Evolutionary conservation across 2,113 vertebrate genomes (phyloP), one percentile per base, ranked within the genome.

Genomic region (Canis aureus): DNA sequence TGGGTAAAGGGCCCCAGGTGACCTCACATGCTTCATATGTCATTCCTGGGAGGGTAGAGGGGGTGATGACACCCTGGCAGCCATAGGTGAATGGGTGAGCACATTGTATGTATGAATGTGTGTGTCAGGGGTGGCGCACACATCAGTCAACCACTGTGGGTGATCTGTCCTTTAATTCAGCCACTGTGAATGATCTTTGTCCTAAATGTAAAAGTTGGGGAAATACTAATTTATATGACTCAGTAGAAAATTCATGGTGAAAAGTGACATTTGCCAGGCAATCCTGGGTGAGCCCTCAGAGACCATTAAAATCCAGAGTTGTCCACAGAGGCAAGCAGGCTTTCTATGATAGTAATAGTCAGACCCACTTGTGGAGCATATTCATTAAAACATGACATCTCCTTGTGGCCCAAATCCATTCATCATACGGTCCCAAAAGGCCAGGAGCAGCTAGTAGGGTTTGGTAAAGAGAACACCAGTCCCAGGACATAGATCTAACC

Each of bases 161-260:
- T 76, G 53, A 29, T 17, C 23, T 73, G 29, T 23, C 16, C 29
- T 64, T 71, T 59, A 43, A 43, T 74, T n/a, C 35, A 29, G 35
- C 49, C n/a, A 23, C 3, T 25, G 35, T n/a, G 38, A 4, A 4
- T 76, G 53, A 29, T 17, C 23, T 73, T 59, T 49, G 22, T 35
- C 32, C 27, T 73, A 59, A 69, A 74, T 29, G 23, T 35, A 78
- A 79, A 91, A 84, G n/a, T 78, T 94, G 60, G 29, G 55, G 49
- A 79, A 91, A 38, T 62, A 64, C 69, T 74, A 8, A 92, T 86
- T 73, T 79, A 67, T 22, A 57, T 38, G 60, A 57, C 25, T 88
- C 11, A 5, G 8, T 27, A 74, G 51, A 53, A 91, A 89, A 55
- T 49, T 80, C 8, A 80, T 10, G 23, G 43, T 83, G 74, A 83